These are phyloP conservation scores for Lophotis ruficrista DNA, from an alignment of 2,113 vertebrate genomes.

Conservation along the genomic window DNA sequence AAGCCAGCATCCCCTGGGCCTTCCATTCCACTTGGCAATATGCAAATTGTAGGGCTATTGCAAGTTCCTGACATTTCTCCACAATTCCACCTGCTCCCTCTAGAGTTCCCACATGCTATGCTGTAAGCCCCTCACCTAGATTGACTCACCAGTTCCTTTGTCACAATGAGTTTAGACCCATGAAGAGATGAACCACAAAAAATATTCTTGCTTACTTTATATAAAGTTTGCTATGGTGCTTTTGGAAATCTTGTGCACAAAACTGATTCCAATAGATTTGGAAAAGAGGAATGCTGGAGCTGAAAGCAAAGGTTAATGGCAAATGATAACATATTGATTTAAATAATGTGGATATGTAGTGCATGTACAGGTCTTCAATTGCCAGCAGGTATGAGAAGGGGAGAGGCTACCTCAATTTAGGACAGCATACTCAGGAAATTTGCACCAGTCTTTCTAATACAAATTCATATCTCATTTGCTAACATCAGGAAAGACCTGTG, in stretches of 20 bases:
- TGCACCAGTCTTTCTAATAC: background rate
- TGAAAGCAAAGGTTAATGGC: background rate
- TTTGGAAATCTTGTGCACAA: background rate
- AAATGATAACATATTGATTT: conserved; percentile 1
- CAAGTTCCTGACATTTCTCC: background rate
- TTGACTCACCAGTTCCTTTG: background rate
- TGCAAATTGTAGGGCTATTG: background rate
- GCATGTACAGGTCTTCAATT: background rate
- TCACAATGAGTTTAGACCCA: background rate
- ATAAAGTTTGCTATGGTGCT: background rate
- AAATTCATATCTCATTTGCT: background rate
- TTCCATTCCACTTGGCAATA: background rate
- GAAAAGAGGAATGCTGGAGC: background rate
- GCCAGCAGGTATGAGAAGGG: background rate
- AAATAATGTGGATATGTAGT: background rate
- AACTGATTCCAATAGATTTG: background rate
- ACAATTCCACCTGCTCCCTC: background rate
- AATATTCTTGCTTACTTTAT: background rate
- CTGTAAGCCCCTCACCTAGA: background rate
- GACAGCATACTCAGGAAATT: background rate
- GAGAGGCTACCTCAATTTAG: background rate
- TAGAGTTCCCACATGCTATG: background rate
- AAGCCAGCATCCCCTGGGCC: rapidly evolving
- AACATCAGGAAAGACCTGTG: background rate
- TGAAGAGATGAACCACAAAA: background rate